phyloP scores from a whole-genome alignment of 30 jellyfish, hydroid and myxozoan species.

The Hydractinia symbiolongicarpus region DNA sequence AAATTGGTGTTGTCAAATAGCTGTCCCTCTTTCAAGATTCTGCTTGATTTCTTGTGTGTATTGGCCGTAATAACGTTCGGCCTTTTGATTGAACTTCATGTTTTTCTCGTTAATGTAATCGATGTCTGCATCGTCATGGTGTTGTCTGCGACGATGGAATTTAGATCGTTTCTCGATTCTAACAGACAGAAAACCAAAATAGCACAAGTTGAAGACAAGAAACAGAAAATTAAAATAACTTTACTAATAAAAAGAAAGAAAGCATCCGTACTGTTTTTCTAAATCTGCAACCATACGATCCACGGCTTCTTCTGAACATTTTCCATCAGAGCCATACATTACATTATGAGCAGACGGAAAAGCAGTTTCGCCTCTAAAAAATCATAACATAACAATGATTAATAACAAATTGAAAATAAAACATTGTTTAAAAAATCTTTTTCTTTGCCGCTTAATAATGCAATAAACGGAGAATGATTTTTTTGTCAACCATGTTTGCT shows the following conservation, averaged over 20 bases:
- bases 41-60: slow-evolving; percentile 91
- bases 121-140: slow-evolving; percentile 85
- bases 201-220: background rate
- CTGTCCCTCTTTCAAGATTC: slow-evolving; percentile 97
- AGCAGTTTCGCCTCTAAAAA: slow-evolving; percentile 63
- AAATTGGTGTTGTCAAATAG: slow-evolving; percentile 33
- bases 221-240: background rate
- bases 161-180: slow-evolving; percentile 84
- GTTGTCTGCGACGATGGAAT: slow-evolving; percentile 92
- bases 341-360: slow-evolving; percentile 82
- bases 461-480: too few relatives aligned
- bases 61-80: slow-evolving; percentile 92
- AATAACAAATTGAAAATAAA: too few relatives aligned
- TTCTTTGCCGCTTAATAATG: too few relatives aligned
- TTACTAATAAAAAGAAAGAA: background rate
- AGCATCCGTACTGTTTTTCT: slow-evolving; percentile 81
- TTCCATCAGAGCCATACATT: slow-evolving; percentile 72
- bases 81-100: slow-evolving; percentile 86
- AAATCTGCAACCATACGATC: slow-evolving; percentile 92
- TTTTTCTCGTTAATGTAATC: slow-evolving; percentile 94
- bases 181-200: background rate
- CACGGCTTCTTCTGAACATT: slow-evolving; percentile 68
- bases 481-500: too few relatives aligned
- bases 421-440: too few relatives aligned
- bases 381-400: background rate